A percentile compares a stretch with the other conserved stretches of the same genome.
These are phyloP conservation scores for Acrocephalus kingi DNA, from an alignment of 2,113 vertebrate genomes.

Conservation along the genomic window DNA sequence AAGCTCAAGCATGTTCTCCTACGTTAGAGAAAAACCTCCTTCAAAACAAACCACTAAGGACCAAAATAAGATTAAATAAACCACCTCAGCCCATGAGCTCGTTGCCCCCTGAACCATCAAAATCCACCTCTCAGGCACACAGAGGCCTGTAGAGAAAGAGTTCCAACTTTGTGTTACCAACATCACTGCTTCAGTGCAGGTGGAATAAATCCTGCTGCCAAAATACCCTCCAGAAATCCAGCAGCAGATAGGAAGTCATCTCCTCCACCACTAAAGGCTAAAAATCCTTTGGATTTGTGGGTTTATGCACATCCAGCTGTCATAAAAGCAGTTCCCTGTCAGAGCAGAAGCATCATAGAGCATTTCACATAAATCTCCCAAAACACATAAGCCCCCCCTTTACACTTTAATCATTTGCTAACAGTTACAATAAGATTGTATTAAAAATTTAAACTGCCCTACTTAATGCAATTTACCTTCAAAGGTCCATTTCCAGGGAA, in stretches of 20 bases:
- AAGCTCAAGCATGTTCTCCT: background rate
- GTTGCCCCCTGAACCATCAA: background rate
- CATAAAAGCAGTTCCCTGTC: background rate
- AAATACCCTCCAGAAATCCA: background rate
- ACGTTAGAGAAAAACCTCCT: background rate
- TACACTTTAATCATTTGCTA: conserved; percentile 85
- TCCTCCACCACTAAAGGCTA: background rate
- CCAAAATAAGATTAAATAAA: background rate
- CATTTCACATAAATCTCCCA: conserved; percentile 64
- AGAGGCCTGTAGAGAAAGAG: background rate
- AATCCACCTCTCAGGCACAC: background rate
- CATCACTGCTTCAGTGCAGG: background rate
- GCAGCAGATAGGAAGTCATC: background rate
- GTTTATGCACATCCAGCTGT: background rate
- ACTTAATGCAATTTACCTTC: conserved; percentile 89
- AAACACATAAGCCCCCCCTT: conserved; percentile 55
- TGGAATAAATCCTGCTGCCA: background rate
- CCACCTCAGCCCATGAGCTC: background rate
- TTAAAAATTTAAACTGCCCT: conserved; percentile 91
- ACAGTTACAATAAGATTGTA: conserved; percentile 90
- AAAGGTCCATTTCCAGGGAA: conserved; percentile 86
- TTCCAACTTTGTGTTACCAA: background rate
- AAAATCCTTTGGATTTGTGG: background rate
- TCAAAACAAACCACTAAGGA: background rate
- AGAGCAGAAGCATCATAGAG: background rate